Evolutionary conservation across 2,797 vertebrate species (phyloP).

Genomic region (Sebastes ruberrimus): DNA sequence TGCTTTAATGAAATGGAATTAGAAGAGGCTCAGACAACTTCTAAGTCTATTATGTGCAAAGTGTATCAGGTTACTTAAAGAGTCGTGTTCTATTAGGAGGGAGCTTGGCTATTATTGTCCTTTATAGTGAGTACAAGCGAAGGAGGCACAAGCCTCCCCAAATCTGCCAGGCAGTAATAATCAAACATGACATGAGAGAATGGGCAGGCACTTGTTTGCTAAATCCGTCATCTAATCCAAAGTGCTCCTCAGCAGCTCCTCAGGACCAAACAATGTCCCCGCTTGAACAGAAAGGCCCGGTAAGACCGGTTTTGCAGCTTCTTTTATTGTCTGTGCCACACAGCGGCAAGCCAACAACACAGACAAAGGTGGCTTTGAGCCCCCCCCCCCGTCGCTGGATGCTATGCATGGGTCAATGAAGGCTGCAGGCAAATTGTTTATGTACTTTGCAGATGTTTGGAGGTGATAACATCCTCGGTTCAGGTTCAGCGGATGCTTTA

Average conservation of each 20-base stretch:
- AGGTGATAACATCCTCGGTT: conserved; percentile 59
- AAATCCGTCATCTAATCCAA: conserved; percentile 55
- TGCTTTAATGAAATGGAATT: conserved; percentile 4
- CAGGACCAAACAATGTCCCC: conserved; percentile 75
- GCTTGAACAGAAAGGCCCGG: conserved; percentile 61
- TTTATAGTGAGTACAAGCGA: background rate
- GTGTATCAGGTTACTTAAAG: conserved; percentile 23
- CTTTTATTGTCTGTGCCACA: conserved; percentile 68
- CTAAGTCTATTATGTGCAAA: background rate
- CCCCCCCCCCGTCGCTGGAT: conserved; percentile 17
- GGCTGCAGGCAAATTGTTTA: conserved; percentile 60
- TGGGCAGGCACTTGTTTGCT: conserved; percentile 45
- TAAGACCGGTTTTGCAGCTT: conserved; percentile 80
- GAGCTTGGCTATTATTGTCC: background rate
- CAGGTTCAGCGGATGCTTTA: conserved; percentile 30
- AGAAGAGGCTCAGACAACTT: background rate
- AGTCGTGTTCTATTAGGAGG: conserved; percentile 6
- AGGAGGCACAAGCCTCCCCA: conserved; percentile 6
- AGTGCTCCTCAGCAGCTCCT: conserved; percentile 51
- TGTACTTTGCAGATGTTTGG: conserved; percentile 65
- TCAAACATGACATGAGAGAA: conserved; percentile 31
- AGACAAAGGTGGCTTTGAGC: conserved; percentile 80
- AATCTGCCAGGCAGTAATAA: conserved; percentile 35
- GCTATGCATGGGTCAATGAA: conserved; percentile 35
- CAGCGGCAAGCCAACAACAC: conserved; percentile 49